Conservation (phyloP, 2,113 vertebrate species). For the Excalfactoria chinensis region DNA sequence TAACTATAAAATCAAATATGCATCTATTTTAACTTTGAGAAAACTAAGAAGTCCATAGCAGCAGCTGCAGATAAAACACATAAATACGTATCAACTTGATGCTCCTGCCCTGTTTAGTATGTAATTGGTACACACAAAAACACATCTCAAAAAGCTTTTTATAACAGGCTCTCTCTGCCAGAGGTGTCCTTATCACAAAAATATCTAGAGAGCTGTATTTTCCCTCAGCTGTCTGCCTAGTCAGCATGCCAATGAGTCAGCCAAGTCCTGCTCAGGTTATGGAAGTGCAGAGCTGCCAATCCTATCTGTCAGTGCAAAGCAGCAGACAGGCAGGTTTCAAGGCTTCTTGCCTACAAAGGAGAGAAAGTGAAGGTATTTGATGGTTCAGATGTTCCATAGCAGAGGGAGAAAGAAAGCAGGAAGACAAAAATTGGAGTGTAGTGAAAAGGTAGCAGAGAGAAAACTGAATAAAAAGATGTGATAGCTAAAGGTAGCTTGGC, state of each 20-base stretch:
- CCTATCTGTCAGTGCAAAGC: not conserved
- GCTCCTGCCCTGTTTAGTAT: not conserved
- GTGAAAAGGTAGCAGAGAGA: not conserved
- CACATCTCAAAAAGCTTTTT: not conserved
- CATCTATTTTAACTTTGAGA: not conserved
- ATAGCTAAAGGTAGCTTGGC: not conserved
- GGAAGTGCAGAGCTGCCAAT: not conserved
- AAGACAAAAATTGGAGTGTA: not conserved
- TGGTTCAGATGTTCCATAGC: not conserved
- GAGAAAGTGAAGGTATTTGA: not conserved
- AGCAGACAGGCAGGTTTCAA: not conserved
- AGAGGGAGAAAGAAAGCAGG: not conserved
- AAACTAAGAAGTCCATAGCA: not conserved
- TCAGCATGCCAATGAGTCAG: not conserved
- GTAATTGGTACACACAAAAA: not conserved
- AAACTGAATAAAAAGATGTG: not conserved
- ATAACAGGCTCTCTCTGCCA: not conserved
- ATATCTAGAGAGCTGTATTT: not conserved
- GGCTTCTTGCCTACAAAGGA: not conserved
- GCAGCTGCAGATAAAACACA: not conserved
- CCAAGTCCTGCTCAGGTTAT: not conserved
- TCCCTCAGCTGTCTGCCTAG: not conserved
- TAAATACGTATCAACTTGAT: not conserved
- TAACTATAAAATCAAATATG: not conserved
- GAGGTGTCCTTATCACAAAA: not conserved